Percentiles rank a stretch among this genome's conserved stretches.
phyloP scores from a whole-genome alignment of 2,888 invertebrate species.

The Acanthopleura granulata region DNA sequence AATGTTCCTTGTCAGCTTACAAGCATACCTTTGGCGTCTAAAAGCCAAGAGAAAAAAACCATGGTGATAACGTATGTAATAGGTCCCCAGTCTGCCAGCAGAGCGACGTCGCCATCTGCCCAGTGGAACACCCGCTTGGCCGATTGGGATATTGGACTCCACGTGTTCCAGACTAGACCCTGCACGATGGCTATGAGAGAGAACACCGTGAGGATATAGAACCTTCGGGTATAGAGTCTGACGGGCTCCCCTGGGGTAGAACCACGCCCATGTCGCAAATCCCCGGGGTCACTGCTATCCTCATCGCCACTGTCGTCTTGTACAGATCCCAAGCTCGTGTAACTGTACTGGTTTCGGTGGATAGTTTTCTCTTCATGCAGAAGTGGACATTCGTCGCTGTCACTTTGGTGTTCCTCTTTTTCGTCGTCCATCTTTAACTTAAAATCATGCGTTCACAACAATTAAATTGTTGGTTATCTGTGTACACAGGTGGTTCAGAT shows the following conservation, averaged over 20 bases:
- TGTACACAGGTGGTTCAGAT: too few relatives aligned
- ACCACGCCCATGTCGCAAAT: too few relatives aligned
- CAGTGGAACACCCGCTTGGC: conserved; percentile 47
- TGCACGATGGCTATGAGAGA: conserved; percentile 42
- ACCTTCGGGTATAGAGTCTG: conserved; percentile 45
- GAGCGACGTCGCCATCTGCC: conserved; percentile 42
- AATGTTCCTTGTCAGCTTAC: neutral
- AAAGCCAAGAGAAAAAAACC: conserved; percentile 46
- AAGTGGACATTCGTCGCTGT: too few relatives aligned
- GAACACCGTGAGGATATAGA: conserved; percentile 47
- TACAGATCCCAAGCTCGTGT: too few relatives aligned
- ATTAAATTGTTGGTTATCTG: too few relatives aligned
- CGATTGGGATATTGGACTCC: conserved; percentile 48
- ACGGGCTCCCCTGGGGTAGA: neutral
- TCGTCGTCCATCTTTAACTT: too few relatives aligned
- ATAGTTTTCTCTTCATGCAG: too few relatives aligned
- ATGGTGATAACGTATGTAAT: conserved; percentile 44
- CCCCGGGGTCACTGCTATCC: too few relatives aligned
- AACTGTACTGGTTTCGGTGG: too few relatives aligned
- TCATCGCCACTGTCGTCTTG: too few relatives aligned
- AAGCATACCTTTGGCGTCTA: conserved; percentile 49
- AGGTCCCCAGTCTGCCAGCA: conserved; percentile 52
- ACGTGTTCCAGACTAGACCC: conserved; percentile 51
- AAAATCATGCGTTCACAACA: too few relatives aligned
- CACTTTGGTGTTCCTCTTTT: too few relatives aligned